Percentiles rank a stretch among this genome's conserved stretches.
phyloP scores from a whole-genome alignment of 2,888 invertebrate species.

The Nemurella pictetii region DNA sequence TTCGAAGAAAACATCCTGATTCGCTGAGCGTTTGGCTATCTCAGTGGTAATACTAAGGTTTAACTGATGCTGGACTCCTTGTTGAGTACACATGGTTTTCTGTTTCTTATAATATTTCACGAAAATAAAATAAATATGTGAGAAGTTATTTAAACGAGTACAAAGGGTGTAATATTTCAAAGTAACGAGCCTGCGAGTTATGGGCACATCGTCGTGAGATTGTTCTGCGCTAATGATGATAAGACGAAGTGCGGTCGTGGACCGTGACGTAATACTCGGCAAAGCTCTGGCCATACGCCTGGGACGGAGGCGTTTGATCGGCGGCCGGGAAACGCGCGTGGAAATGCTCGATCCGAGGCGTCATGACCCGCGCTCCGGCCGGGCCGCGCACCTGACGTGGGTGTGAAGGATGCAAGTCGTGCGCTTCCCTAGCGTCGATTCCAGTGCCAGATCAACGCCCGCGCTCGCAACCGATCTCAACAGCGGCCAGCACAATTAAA shows the following conservation, averaged over 20 bases:
- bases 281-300: background rate
- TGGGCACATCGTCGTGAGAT: background rate
- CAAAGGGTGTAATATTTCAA: background rate
- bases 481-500: background rate
- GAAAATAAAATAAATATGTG: background rate
- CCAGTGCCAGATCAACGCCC: background rate
- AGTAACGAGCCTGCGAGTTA: background rate
- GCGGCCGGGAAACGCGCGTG: background rate
- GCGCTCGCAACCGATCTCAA: background rate
- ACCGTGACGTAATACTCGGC: background rate
- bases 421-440: background rate
- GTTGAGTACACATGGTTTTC: no score
- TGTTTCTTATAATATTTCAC: background rate
- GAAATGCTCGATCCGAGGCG: no score
- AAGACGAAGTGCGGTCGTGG: background rate
- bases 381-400: background rate
- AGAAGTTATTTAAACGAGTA: background rate
- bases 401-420: background rate
- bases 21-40: no score
- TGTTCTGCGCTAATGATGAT: background rate
- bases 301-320: background rate
- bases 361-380: no score
- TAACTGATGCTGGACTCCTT: no score
- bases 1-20: background rate
- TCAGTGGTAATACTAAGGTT: no score